Conservation (phyloP, 2,113 vertebrate species). For the Sterrhoptilus dennistouni region DNA sequence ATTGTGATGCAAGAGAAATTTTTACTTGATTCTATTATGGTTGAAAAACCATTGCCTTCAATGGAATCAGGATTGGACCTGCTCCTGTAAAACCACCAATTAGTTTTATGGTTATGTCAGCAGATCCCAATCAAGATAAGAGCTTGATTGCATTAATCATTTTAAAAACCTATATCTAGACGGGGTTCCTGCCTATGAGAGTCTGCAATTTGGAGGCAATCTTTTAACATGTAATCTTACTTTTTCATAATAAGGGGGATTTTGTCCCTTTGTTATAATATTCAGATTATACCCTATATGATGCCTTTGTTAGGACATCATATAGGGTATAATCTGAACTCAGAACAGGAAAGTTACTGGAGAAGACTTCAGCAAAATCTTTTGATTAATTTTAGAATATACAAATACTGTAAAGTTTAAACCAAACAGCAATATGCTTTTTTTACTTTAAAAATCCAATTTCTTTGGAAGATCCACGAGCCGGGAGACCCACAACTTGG, state of each 20-base stretch:
- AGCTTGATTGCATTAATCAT: not conserved
- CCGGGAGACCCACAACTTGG: not conserved
- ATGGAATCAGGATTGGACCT: not conserved
- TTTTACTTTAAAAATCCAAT: not conserved
- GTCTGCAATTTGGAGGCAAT: not conserved
- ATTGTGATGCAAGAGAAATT: constrained; percentile 18
- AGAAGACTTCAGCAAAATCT: not conserved
- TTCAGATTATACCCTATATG: not conserved
- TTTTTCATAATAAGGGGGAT: not conserved
- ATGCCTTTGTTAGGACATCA: not conserved
- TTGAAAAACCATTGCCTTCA: not conserved
- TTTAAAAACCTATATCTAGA: constrained; percentile 1
- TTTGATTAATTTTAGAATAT: not conserved
- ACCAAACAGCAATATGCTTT: not conserved
- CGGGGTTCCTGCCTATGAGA: not conserved
- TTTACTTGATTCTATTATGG: not conserved
- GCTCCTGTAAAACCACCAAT: constrained; percentile 13
- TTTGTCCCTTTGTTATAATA: not conserved
- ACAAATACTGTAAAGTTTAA: not conserved
- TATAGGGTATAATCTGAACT: not conserved
- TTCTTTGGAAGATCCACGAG: not conserved
- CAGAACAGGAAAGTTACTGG: not conserved
- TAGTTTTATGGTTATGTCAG: constrained; percentile 27
- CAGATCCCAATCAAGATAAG: constrained; percentile 33
- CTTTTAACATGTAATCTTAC: not conserved